phyloP scores from a whole-genome alignment of 2,797 vertebrate genomes.

The Coilia nasus region DNA sequence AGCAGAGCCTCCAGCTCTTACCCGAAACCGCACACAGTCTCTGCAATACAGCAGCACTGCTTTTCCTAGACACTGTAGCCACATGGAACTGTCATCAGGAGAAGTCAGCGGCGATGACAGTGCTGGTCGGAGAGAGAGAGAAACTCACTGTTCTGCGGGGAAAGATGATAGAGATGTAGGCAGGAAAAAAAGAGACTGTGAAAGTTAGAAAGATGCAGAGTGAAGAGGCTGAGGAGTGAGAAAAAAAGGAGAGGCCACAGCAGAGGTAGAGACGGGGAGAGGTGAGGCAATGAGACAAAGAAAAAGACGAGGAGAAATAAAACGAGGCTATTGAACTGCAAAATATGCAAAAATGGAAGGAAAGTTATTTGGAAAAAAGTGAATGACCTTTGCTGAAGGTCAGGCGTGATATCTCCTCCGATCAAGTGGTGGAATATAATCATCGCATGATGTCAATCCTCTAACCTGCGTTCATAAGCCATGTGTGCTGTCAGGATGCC shows the following conservation, averaged over 20 bases:
- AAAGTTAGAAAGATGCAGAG: conserved; percentile 51
- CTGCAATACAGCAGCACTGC: background rate
- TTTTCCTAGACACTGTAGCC: background rate
- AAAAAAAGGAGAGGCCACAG: background rate
- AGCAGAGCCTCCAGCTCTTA: background rate
- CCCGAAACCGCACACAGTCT: background rate
- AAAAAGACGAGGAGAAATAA: conserved; percentile 2
- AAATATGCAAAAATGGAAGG: background rate
- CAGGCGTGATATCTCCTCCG: background rate
- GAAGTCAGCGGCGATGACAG: conserved; percentile 47
- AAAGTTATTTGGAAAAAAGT: background rate
- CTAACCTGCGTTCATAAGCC: conserved; percentile 53
- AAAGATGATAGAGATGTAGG: conserved; percentile 41
- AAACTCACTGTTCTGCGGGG: conserved; percentile 51
- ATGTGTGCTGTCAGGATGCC: conserved; percentile 41
- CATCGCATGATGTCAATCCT: background rate
- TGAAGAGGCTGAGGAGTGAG: conserved; percentile 38
- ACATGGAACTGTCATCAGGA: conserved; percentile 45
- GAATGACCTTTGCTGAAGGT: background rate
- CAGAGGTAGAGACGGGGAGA: conserved; percentile 32
- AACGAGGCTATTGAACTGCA: background rate
- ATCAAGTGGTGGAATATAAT: background rate
- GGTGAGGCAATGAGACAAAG: conserved; percentile 12
- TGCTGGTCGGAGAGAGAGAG: conserved; percentile 34
- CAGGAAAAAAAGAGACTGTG: conserved; percentile 46